A percentile compares a stretch with the other conserved stretches of the same genome.
phyloP scores from a whole-genome alignment of 2,113 vertebrate genomes.

The Acrocephalus kingi region DNA sequence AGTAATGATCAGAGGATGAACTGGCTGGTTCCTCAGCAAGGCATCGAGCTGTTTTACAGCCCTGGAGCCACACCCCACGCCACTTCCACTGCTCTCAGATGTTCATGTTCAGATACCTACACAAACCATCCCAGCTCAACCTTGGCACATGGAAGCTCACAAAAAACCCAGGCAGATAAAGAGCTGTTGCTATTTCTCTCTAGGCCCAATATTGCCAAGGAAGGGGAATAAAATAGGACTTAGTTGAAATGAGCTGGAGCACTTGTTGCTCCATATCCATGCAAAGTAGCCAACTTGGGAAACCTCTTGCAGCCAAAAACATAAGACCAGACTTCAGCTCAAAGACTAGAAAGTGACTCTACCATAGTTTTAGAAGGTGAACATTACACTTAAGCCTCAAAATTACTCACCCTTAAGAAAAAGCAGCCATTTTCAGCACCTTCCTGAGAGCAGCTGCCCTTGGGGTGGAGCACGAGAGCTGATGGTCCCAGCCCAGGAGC shows the following conservation, averaged over 20 bases:
- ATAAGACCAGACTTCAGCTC: neutral
- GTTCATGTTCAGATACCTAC: neutral
- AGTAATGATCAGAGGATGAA: neutral
- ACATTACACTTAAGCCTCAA: neutral
- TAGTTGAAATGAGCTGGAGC: neutral
- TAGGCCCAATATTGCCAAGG: accelerated
- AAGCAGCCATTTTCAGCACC: neutral
- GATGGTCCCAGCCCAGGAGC: neutral
- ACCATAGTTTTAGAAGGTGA: accelerated
- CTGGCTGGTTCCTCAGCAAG: neutral
- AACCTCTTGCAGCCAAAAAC: neutral
- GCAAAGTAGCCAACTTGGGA: neutral
- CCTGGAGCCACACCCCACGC: neutral
- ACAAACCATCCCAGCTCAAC: neutral
- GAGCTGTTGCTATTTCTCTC: neutral
- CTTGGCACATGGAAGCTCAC: neutral
- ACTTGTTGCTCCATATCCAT: neutral
- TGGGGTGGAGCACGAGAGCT: neutral
- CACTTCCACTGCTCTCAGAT: neutral
- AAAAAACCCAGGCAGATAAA: neutral
- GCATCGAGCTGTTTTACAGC: neutral
- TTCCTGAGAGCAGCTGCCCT: neutral
- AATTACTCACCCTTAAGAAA: neutral
- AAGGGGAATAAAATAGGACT: neutral
- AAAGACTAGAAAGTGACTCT: neutral